These are phyloP conservation scores for Chironex yamaguchii DNA, from an alignment of 30 jellyfish, hydroid and myxozoan genomes.

Conservation along the genomic window DNA sequence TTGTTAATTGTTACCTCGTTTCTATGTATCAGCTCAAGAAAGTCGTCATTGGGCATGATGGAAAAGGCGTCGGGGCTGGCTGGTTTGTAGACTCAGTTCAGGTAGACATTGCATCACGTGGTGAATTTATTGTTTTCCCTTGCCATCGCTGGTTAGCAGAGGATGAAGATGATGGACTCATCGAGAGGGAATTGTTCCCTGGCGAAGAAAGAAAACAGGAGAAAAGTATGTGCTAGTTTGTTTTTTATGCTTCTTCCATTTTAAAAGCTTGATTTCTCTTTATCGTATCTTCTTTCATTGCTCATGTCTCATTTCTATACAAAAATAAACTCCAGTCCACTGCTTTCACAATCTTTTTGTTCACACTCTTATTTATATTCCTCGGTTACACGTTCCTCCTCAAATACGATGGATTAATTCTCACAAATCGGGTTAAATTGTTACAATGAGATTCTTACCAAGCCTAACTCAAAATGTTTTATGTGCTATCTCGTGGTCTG, in stretches of 20 bases:
- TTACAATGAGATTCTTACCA: no score
- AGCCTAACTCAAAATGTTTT: no score
- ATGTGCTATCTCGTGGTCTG: no score
- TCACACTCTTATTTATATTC: no score
- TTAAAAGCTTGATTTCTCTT: neutral
- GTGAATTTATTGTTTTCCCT: constrained; percentile 88
- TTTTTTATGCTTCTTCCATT: no score
- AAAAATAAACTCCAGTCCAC: no score
- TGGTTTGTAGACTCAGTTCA: constrained; percentile 94
- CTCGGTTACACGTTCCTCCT: no score
- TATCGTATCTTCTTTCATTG: no score
- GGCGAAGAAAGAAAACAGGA: constrained; percentile 75
- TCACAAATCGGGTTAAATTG: no score
- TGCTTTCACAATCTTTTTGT: no score
- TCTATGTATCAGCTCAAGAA: constrained; percentile 81
- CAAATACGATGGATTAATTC: no score
- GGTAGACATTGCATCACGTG: constrained; percentile 95
- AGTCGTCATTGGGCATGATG: constrained; percentile 95
- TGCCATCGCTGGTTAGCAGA: constrained; percentile 96
- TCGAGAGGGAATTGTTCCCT: constrained; percentile 93
- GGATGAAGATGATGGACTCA: constrained; percentile 95
- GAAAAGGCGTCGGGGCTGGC: constrained; percentile 97
- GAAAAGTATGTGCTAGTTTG: constrained; percentile 63
- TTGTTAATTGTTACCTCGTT: neutral
- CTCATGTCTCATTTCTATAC: no score